Percentiles rank a stretch among this genome's conserved stretches.
phyloP scores from a whole-genome alignment of 2,888 invertebrate species.

The Agrilus biguttatus region DNA sequence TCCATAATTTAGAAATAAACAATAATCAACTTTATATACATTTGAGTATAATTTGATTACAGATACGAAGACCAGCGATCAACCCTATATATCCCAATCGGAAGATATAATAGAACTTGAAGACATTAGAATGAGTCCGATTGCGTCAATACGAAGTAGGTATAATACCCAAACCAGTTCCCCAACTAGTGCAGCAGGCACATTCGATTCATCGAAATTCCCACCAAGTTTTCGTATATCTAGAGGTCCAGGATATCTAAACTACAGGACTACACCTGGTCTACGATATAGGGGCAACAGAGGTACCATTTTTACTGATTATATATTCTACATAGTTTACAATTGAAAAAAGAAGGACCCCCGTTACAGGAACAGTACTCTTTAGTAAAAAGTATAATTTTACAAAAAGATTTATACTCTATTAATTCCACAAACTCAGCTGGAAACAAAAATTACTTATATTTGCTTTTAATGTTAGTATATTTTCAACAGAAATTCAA shows the following conservation, averaged over 20 bases:
- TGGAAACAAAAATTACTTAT: too few species aligned
- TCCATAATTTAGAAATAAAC: too few species aligned
- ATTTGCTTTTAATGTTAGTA: too few species aligned
- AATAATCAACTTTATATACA: too few species aligned
- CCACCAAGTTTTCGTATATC: slow-evolving; percentile 64
- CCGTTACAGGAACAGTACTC: too few species aligned
- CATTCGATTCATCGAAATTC: slow-evolving; percentile 49
- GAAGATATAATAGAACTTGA: slow-evolving; percentile 84
- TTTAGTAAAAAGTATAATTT: too few species aligned
- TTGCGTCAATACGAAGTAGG: slow-evolving; percentile 60
- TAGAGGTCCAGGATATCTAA: slow-evolving; percentile 41
- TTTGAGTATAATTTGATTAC: slow-evolving; percentile 3
- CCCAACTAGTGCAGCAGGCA: slow-evolving; percentile 30
- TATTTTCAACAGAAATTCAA: too few species aligned
- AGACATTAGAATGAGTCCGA: slow-evolving; percentile 72
- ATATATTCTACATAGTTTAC: too few species aligned
- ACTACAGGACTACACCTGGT: slow-evolving; percentile 40
- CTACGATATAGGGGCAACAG: slow-evolving; percentile 40
- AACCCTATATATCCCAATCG: slow-evolving; percentile 15
- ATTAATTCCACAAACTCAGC: too few species aligned
- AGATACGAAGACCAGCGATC: slow-evolving; percentile 28
- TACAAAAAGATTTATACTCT: too few species aligned
- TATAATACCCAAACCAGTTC: slow-evolving; percentile 35
- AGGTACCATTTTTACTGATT: slow-evolving; percentile 22
- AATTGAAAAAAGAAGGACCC: too few species aligned